Evolutionary conservation across 2,797 vertebrate species (phyloP), one percentile per base, ranked within the genome.

Genomic region (Urocyon cinereoargenteus): DNA sequence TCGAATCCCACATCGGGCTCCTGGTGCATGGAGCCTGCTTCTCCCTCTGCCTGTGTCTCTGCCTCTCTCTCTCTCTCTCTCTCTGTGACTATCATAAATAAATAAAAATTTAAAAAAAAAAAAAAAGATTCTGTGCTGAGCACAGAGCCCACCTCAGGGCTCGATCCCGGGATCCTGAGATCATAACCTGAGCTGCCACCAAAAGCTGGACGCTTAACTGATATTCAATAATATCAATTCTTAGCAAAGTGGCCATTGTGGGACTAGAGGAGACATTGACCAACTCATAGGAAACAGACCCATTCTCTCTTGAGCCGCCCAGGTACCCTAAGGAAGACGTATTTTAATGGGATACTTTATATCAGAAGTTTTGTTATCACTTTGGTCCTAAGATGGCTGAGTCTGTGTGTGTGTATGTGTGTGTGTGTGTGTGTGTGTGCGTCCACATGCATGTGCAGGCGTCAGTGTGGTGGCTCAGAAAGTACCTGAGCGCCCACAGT

Each of bases 111-210:
- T n/a, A n/a, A n/a, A n/a, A n/a, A n/a, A n/a, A n/a, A n/a, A n/a
- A n/a, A n/a, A n/a, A n/a, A n/a, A 75, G 72, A 49, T 26, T 75
- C 45, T 45, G 15, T 2, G 8, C 73, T 77, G 45, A 77, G 4
- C 45, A 51, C 9, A 15, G 45, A 51, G 73, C 45, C 26, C 1
- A 2, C 28, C 2, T 0, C 0, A 4, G 73, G 15, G 8, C 73
- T 77, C 2, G 2, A 77, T 51, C 4, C 16, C 2, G 10, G 2
- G 15, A 77, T 28, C 26, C 2, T 3, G 14, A 77, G 4, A 18
- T 77, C 45, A 31, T 51, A 9, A 51, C 45, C 26, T 77, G 73
- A 77, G 26, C 26, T 28, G 15, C 10, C 34, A 68, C 66, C 66
- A 68, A 68, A n/a, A 51, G 45, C 18, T 19, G 8, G 26, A 31